Conservation (phyloP, 2,797 vertebrate genomes). For the Petrocephalus schoutedeni region DNA sequence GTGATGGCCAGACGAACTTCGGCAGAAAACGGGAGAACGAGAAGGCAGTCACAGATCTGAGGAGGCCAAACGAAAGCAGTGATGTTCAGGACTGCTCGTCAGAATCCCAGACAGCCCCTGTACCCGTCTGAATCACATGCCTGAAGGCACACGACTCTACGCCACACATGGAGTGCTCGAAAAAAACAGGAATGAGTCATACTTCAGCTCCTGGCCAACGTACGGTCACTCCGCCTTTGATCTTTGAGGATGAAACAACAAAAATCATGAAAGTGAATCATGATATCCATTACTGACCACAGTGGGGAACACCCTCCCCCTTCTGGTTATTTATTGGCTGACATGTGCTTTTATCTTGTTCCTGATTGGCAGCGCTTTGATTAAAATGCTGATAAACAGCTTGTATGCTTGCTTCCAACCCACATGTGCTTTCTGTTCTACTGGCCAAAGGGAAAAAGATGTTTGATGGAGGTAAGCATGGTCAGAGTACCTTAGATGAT, state of each 20-base stretch:
- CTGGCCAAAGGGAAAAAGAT: not conserved
- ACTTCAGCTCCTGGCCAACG: not conserved
- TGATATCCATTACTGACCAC: no score
- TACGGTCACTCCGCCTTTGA: not conserved
- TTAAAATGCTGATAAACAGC: not conserved
- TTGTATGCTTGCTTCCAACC: not conserved
- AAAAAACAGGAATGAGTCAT: not conserved
- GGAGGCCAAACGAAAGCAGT: not conserved
- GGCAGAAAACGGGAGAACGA: not conserved
- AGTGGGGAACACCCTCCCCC: not conserved
- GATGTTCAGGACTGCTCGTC: not conserved
- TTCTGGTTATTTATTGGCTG: not conserved
- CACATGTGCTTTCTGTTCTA: not conserved
- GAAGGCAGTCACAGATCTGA: not conserved
- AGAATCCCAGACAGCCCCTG: not conserved
- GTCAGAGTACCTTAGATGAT: not conserved
- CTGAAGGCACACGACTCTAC: not conserved
- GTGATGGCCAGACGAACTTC: not conserved
- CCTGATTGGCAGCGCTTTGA: not conserved
- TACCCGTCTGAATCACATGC: not conserved
- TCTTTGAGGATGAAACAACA: constrained; percentile 1
- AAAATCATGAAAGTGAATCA: not conserved
- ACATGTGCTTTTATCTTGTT: not conserved
- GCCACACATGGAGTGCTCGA: not conserved
- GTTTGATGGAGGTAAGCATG: not conserved